A percentile compares a stretch with the other conserved stretches of the same genome.
These are phyloP conservation scores for Zaprionus capensis DNA, from an alignment of 1,140 invertebrate species.

Conservation along the genomic window DNA sequence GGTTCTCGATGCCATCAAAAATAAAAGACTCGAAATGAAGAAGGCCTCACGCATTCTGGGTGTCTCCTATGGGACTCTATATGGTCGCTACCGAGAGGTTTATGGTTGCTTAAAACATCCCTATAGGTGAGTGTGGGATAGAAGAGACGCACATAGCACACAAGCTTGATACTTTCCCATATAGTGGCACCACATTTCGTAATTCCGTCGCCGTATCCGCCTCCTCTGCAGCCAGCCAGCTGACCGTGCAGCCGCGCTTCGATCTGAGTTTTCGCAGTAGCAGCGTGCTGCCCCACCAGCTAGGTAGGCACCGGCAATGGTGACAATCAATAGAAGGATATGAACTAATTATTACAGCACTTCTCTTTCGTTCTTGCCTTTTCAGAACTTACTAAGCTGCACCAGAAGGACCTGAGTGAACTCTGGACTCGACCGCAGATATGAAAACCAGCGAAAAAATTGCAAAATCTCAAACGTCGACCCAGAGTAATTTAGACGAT, in stretches of 20 bases:
- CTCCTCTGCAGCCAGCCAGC: constrained; percentile 47
- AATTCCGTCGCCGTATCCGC: constrained; percentile 62
- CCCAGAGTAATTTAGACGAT: constrained; percentile 49
- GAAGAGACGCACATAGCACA: background rate
- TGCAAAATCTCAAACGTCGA: constrained; percentile 59
- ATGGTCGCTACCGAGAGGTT: constrained; percentile 93
- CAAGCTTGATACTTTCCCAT: background rate
- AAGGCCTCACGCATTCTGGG: constrained; percentile 94
- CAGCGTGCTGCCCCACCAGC: constrained; percentile 57
- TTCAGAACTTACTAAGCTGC: constrained; percentile 76
- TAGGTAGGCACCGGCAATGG: constrained; percentile 53
- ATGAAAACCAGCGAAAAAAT: constrained; percentile 60
- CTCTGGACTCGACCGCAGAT: constrained; percentile 80
- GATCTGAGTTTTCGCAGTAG: constrained; percentile 72
- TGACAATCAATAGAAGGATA: background rate
- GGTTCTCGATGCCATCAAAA: constrained; percentile 94
- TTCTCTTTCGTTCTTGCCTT: background rate
- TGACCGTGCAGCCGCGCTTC: constrained; percentile 73
- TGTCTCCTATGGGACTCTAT: constrained; percentile 94
- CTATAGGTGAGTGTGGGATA: constrained; percentile 61
- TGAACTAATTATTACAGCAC: constrained; percentile 20
- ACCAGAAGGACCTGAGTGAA: constrained; percentile 76
- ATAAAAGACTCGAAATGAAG: constrained; percentile 96
- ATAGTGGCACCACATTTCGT: constrained; percentile 71
- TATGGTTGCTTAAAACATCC: constrained; percentile 92